Conservation (phyloP, 2,797 vertebrate genomes). For the Apogon hyalosoma region DNA sequence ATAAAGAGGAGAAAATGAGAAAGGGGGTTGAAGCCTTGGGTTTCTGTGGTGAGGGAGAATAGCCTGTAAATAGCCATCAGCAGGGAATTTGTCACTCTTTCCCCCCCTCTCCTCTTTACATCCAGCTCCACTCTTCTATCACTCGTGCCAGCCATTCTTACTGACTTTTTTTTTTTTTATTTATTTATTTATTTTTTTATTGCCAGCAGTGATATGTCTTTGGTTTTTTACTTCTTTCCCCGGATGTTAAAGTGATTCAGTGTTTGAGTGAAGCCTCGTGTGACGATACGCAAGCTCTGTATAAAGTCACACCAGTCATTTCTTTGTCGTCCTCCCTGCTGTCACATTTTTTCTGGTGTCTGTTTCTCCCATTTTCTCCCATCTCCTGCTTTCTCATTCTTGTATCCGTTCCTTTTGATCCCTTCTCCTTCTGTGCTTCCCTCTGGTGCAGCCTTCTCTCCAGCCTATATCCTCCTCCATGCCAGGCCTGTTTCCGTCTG, state of each 20-base stretch:
- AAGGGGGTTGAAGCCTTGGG: constrained; percentile 36
- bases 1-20: constrained; percentile 72
- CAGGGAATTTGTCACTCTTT: constrained; percentile 67
- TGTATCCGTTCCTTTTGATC: constrained; percentile 36
- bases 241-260: constrained; percentile 25
- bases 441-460: constrained; percentile 47
- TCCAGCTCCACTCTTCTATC: constrained; percentile 30
- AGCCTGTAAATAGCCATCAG: constrained; percentile 78
- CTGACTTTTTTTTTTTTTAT: constrained; percentile 45
- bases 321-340: not conserved
- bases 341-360: constrained; percentile 7
- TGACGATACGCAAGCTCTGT: constrained; percentile 12
- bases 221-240: constrained; percentile 17
- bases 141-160: constrained; percentile 26
- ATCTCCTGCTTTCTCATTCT: constrained; percentile 15
- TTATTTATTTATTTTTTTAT: no score
- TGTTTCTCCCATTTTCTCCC: not conserved
- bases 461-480: constrained; percentile 57
- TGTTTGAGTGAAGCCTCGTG: constrained; percentile 19
- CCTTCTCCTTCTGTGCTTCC: constrained; percentile 31
- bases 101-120: constrained; percentile 36
- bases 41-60: constrained; percentile 58
- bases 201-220: constrained; percentile 45
- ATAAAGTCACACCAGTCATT: constrained; percentile 28
- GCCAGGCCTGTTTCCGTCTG: constrained; percentile 73